Evolutionary conservation across 2,113 vertebrate genomes (phyloP).

Genomic region (Xenopus borealis): DNA sequence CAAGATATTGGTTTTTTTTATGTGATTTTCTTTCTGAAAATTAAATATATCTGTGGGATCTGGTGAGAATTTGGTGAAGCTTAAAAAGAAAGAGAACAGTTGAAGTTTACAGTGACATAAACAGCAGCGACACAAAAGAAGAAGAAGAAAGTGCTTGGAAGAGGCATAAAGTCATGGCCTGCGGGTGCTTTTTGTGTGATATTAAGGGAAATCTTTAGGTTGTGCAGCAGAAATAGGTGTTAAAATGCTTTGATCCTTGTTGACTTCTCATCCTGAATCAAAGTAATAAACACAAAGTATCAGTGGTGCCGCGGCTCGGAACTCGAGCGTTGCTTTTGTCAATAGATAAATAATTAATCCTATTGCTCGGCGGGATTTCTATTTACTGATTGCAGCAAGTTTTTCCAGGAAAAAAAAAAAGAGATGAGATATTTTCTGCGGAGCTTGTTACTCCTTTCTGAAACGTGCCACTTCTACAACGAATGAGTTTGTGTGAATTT

Average conservation of each 20-base stretch:
- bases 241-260: constrained; percentile 35
- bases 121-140: background rate
- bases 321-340: constrained; percentile 18
- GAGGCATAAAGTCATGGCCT: constrained; percentile 8
- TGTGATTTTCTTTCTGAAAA: background rate
- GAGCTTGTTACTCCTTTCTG: too few species aligned
- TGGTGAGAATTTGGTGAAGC: background rate
- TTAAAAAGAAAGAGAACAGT: constrained; percentile 1
- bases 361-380: constrained; percentile 19
- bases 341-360: constrained; percentile 41
- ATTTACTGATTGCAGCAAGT: constrained; percentile 10
- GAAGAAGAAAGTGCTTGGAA: background rate
- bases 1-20: too few species aligned
- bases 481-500: too few species aligned
- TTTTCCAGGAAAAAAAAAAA: background rate
- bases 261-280: constrained; percentile 24
- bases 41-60: background rate
- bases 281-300: constrained; percentile 17
- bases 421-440: too few species aligned
- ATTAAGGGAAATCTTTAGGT: constrained; percentile 29
- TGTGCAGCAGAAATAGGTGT: constrained; percentile 16
- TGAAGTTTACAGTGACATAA: constrained; percentile 29
- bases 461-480: too few species aligned
- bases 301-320: background rate
- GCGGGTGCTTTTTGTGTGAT: background rate